Conservation (phyloP, 2,888 invertebrate species). For the Hydriomena furcata region DNA sequence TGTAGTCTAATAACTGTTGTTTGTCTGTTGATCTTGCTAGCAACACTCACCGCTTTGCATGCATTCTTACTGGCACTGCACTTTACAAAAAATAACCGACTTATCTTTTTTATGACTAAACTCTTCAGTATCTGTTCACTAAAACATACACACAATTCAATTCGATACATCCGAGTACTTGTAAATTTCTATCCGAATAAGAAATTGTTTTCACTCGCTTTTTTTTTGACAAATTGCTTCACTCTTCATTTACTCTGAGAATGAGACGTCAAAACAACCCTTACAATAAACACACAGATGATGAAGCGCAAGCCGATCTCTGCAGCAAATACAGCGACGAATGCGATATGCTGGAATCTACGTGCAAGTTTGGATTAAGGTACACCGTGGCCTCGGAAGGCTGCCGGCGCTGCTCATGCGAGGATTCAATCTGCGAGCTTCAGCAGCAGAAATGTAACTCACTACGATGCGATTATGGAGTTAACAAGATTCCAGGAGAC, state of each 20-base stretch:
- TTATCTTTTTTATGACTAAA: too few relatives aligned
- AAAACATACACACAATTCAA: too few relatives aligned
- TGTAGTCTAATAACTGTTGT: background rate
- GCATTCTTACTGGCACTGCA: slow-evolving; percentile 40
- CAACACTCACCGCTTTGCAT: slow-evolving; percentile 33
- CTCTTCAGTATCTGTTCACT: too few relatives aligned
- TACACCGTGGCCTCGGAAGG: slow-evolving; percentile 72
- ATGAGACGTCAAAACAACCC: background rate
- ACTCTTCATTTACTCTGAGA: background rate
- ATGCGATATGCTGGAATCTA: slow-evolving; percentile 79
- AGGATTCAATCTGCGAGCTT: slow-evolving; percentile 76
- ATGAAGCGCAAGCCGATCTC: slow-evolving; percentile 48
- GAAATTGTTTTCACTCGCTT: too few relatives aligned
- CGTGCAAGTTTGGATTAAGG: slow-evolving; percentile 89
- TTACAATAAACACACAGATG: background rate
- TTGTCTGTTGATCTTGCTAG: background rate
- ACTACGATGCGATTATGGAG: slow-evolving; percentile 89
- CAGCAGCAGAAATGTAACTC: slow-evolving; percentile 85
- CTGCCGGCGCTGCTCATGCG: slow-evolving; percentile 86
- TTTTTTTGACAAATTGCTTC: too few relatives aligned
- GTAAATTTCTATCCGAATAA: too few relatives aligned
- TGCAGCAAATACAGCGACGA: slow-evolving; percentile 85
- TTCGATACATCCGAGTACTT: too few relatives aligned
- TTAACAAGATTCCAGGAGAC: slow-evolving; percentile 64
- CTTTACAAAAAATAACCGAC: slow-evolving; percentile 6